Base-by-base conservation (phyloP, 2,888 invertebrate genomes). In the Morpho deidamia region DNA sequence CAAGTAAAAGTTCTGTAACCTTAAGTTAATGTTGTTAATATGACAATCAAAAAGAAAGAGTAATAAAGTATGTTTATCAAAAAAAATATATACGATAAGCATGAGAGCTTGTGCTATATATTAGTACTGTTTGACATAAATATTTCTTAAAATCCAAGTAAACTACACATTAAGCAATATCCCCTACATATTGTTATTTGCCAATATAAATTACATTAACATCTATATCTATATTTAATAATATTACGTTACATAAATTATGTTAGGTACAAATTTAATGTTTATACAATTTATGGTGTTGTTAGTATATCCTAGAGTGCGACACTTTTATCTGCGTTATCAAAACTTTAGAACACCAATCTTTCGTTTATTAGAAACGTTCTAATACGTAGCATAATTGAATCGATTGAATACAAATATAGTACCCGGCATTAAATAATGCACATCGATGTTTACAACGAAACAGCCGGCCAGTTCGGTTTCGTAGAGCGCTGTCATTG, bases 151-250 rank as follows among this genome's bases (percentile, higher is more conserved):
- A 53, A n/a, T 14, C 50, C 39, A 11, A 34, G 34, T 33, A 11
- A 37, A 39, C 23, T 23, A 23, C 23, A 34, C 47, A 39, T 52
- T 51, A 59, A 60, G 56, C 52, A 57, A 54, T 53, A 53, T 52
- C 51, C 58, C 60, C 54, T 53, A 54, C 41, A 42, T 55, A 53
- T 55, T 65, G 64, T 65, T 67, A 65, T 63, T 65, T 48, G 61
- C 67, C 69, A 74, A 72, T 78, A 74, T 81, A 80, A 81, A 79
- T 81, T 78, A 78, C 56, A 67, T 73, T 81, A 82, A 71, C 61
- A 71, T 63, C 73, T 78, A 74, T 65, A 53, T 45, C 68, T 76
- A 76, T 71, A 68, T 63, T 66, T 71, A 71, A 69, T 71, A 74
- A 70, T 72, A 74, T 70, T 73, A 74, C 68, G 68, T 70, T 71